phyloP scores from a whole-genome alignment of 37 sponge, comb jelly and placozoan species.

The Mnemiopsis leidyi region DNA sequence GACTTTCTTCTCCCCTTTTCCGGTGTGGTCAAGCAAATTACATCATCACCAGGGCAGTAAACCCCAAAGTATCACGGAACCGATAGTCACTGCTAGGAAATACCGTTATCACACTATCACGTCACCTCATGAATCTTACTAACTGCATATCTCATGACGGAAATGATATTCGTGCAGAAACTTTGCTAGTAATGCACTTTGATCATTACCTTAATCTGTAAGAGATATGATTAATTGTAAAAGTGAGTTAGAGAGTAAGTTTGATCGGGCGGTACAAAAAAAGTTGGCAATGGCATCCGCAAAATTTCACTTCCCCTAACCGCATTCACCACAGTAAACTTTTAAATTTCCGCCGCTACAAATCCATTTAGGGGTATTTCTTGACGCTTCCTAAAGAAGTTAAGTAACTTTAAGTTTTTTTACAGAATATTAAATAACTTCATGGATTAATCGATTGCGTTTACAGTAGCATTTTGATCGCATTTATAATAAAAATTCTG shows the following conservation, averaged over 20 bases:
- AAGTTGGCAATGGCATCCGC: too few species aligned
- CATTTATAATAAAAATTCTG: background rate
- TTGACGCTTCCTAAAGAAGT: background rate
- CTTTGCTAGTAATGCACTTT: background rate
- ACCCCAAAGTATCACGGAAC: background rate
- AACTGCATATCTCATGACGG: background rate
- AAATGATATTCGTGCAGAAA: background rate
- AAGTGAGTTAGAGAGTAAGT: too few species aligned
- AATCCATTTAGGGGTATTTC: background rate
- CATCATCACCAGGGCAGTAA: background rate
- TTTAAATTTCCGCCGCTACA: background rate
- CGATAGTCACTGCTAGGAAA: background rate
- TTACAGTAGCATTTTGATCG: background rate
- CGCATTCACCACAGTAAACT: too few species aligned
- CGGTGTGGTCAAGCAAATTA: background rate
- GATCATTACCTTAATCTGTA: background rate
- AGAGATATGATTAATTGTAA: background rate
- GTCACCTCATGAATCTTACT: background rate
- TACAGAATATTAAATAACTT: background rate
- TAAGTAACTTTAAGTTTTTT: background rate
- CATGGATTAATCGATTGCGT: background rate
- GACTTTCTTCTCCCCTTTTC: background rate
- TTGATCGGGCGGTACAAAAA: too few species aligned
- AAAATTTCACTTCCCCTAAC: too few species aligned
- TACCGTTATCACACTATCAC: background rate